Base-by-base conservation (phyloP, 2,113 vertebrate genomes). In the Alethe diademata region DNA sequence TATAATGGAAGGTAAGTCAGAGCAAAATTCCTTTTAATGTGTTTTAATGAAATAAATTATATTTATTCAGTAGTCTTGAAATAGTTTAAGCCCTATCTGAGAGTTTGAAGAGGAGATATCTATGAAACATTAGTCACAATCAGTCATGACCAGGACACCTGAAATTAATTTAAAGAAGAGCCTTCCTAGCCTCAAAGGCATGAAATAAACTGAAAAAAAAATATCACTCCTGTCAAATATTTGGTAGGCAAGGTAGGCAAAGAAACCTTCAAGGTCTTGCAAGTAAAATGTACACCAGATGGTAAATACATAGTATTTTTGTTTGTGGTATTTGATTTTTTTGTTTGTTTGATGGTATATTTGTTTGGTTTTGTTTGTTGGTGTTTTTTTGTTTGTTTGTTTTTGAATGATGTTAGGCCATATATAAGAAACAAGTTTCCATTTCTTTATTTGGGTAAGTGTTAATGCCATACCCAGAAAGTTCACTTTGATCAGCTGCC, bases 41-140 rank as follows among this genome's bases (percentile, higher is more conserved):
- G 3, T 36, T 86, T 81, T 85, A 89, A 75, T 81, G 50, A 84
- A 66, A 78, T 36, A 57, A 71, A 74, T 64, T 1, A 11, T 72
- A 18, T 28, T 78, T 89, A 86, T 51, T 80, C 24, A 70, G 10
- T 47, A 51, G 48, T 83, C n/a, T 73, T 83, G 33, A 86, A 76
- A 65, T 35, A 75, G 23, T 50, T 94, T 20, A 67, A 74, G 12
- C 14, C 20, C 18, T 62, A 74, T 81, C 29, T 3, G 7, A 78
- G 35, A 67, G 19, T 67, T 17, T 58, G 38, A 89, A 69, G 22
- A 69, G n/a, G 57, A 94, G 15, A 45, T 16, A 54, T 11, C 69
- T 70, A 11, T 0, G 1, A 87, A 35, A 24, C 9, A n/a, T 29
- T 83, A 31, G 19, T 80, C 33, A n/a, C 1, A 2, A 33, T 6